phyloP scores from a whole-genome alignment of 1,140 invertebrate species.

The Pseudomyrmex dendroicus region DNA sequence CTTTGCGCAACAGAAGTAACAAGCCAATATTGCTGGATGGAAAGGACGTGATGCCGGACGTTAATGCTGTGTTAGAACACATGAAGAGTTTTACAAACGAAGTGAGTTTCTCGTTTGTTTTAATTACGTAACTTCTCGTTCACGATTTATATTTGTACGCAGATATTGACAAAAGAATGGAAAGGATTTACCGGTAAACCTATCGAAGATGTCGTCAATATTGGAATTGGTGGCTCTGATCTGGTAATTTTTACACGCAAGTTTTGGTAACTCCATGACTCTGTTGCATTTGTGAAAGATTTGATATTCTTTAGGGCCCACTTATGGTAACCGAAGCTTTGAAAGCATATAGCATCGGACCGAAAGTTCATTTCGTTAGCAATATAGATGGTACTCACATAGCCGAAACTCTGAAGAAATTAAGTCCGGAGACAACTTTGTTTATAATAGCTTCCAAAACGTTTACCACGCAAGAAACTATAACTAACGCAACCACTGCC shows the following conservation, averaged over 20 bases:
- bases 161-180: constrained; percentile 91
- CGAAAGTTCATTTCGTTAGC: constrained; percentile 98
- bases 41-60: constrained; percentile 97
- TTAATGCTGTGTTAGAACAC: constrained; percentile 96
- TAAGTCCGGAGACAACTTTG: constrained; percentile 96
- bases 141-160: constrained; percentile 56
- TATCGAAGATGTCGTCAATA: constrained; percentile 99
- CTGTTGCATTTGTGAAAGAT: constrained; percentile 12
- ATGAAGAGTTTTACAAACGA: constrained; percentile 97
- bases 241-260: constrained; percentile 86
- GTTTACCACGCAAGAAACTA: constrained; percentile 99
- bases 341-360: constrained; percentile 95
- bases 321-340: constrained; percentile 99
- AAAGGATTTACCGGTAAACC: constrained; percentile 96
- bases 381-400: constrained; percentile 99
- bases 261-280: too few species aligned
- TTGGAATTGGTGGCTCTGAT: constrained; percentile 99
- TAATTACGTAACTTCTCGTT: not conserved
- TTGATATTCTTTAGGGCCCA: constrained; percentile 89
- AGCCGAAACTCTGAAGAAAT: constrained; percentile 95
- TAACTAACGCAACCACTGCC: constrained; percentile 99
- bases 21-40: constrained; percentile 93
- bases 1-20: constrained; percentile 94
- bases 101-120: constrained; percentile 81
- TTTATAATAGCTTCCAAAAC: constrained; percentile 99